Percentiles rank a stretch among this genome's conserved stretches.
These are phyloP conservation scores for Cyprinodon variegatus DNA, from an alignment of 2,113 vertebrate species.

Conservation along the genomic window DNA sequence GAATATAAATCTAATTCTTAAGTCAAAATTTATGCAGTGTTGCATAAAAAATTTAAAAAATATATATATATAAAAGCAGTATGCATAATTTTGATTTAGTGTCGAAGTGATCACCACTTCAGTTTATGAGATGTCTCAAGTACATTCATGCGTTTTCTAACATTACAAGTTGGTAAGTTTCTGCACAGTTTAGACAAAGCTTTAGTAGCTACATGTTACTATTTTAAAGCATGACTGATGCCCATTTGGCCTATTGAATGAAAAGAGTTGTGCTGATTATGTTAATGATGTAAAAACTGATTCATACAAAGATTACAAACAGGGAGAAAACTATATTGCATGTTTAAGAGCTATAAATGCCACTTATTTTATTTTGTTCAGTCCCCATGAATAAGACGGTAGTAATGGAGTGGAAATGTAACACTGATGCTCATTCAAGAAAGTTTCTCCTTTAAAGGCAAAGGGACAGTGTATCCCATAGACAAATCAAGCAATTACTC, in stretches of 20 bases:
- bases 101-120: too few species aligned
- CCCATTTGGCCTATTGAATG: not conserved
- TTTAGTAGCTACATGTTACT: too few species aligned
- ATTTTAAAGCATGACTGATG: not conserved
- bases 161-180: too few species aligned
- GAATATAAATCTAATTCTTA: too few species aligned
- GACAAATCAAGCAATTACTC: conserved; percentile 15
- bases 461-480: conserved; percentile 35
- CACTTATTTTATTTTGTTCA: conserved; percentile 39
- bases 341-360: conserved; percentile 29
- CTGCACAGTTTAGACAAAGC: too few species aligned
- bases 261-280: not conserved
- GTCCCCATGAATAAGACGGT: conserved; percentile 43
- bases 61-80: too few species aligned
- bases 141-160: too few species aligned
- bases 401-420: conserved; percentile 35
- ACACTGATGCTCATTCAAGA: conserved; percentile 15
- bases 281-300: too few species aligned
- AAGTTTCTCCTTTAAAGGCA: conserved; percentile 64
- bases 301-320: conserved; percentile 33
- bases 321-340: conserved; percentile 44
- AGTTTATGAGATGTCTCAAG: too few species aligned
- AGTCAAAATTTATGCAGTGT: too few species aligned
- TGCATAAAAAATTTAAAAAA: too few species aligned
- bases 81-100: too few species aligned